Evolutionary conservation across 2,113 vertebrate genomes (phyloP), one percentile per base, ranked within the genome.

Genomic region (Poeciliopsis occidentalis): DNA sequence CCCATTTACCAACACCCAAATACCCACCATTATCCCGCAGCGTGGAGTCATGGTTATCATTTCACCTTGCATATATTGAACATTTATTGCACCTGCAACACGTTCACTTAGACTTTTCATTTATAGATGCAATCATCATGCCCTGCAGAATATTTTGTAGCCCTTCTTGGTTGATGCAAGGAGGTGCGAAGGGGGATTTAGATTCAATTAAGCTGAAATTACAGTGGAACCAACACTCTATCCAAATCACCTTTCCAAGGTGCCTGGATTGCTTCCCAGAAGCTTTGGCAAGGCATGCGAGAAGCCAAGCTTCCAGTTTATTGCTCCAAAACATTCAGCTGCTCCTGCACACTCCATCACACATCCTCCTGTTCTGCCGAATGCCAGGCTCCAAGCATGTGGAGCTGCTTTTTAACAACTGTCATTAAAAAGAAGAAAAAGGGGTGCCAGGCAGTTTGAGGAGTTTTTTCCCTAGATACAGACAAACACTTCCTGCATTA

Each of bases 141-240:
- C 19, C 22, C 17, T 32, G 15, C 32, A 37, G 44, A 22, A 17
- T 8, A 26, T 7, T 57, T 32, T 69, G 54, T 68, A 24, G 12
- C 13, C 57, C 39, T 19, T 61, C 12, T 60, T 57, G 26, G 27
- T 26, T 17, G 19, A 67, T 68, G 44, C 11, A 17, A 54, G 22
- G 22, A n/a, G 22, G 22, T 24, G 51, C 8, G 22, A 24, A 54
- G 26, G 31, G n/a, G 60, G 22, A n/a, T 63, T 81, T 76, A 74
- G 67, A 84, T 89, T 89, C 86, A 89, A 89, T 89, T 91, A 89
- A 87, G 83, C 85, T 88, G 83, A 79, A 70, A 85, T 88, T 88
- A 86, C 67, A 76, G 54, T 26, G 71, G 63, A 88, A 83, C 81
- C 85, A 85, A 69, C 60, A 69, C 71, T 83, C 78, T 79, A 65